Base-by-base conservation (phyloP, 2,113 vertebrate species). In the Spermophilus dauricus region DNA sequence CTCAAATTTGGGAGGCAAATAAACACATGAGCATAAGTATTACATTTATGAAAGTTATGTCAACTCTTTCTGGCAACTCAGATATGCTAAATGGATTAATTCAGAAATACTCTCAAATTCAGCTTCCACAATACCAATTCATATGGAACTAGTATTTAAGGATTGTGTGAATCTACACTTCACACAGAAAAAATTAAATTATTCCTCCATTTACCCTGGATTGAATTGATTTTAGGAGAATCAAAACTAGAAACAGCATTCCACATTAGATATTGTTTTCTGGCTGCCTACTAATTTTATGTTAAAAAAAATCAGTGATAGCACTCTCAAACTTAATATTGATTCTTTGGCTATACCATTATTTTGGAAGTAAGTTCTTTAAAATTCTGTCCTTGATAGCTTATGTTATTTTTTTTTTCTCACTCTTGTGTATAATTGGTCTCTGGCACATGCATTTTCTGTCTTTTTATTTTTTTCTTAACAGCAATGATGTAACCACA, bases 151-250 rank as follows among this genome's bases (percentile, higher is more conserved):
- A 12, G 56, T 42, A 61, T 26, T 92, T 12, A 70, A 83, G 45
- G 86, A 84, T 20, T 67, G 8, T 4, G 81, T 77, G 53, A 91
- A 90, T 81, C 20, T 88, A n/a, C 8, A 8, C 8, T 86, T 88
- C 13, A 77, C 14, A 89, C 0, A 42, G 32, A 13, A 93, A 45
- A 91, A 96, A 61, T 73, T 17, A 73, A 73, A 67, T 65, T 53
- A 53, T 32, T 2, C 69, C 58, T 88, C 53, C 10, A 95, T 32
- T 56, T 94, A 83, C 28, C 86, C 34, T 61, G 8, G 18, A 77
- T 17, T 93, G 87, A 83, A 93, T 89, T 91, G 30, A 92, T 67
- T 80, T 95, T 75, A 81, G 30, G 34, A 95, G 7, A 37, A 28
- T 58, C 69, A 94, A 94, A 78, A n/a, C 63, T n/a, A 93, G 16